Percentiles rank a stretch among this genome's conserved stretches.
Evolutionary conservation across 2,113 vertebrate species (phyloP).

Genomic region (Anolis sagrei): DNA sequence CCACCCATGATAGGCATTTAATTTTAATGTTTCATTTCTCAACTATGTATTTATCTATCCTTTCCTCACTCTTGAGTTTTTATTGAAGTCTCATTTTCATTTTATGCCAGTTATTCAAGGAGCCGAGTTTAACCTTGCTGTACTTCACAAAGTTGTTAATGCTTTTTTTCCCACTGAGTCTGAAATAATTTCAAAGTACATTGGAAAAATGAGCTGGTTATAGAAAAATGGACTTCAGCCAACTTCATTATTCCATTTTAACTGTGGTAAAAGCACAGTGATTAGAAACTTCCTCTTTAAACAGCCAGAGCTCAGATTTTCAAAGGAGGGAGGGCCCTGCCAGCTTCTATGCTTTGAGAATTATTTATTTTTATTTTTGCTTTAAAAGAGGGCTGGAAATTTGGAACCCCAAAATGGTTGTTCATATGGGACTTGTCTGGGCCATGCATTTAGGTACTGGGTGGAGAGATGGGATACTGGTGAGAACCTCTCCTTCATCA

Average conservation of each 20-base stretch:
- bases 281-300: slow-evolving; percentile 22
- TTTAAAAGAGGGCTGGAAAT: no score
- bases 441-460: neutral
- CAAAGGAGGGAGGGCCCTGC: neutral
- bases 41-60: slow-evolving; percentile 36
- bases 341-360: neutral
- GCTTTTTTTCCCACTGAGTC: slow-evolving; percentile 42
- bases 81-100: slow-evolving; percentile 58
- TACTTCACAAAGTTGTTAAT: slow-evolving; percentile 51
- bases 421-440: neutral
- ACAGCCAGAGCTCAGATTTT: neutral
- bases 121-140: slow-evolving; percentile 62
- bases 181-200: slow-evolving; percentile 37
- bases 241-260: slow-evolving; percentile 55
- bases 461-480: neutral
- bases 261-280: slow-evolving; percentile 21
- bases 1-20: slow-evolving; percentile 63
- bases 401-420: no score
- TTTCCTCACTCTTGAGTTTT: slow-evolving; percentile 49
- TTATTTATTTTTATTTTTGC: no score
- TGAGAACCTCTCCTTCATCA: no score
- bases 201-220: slow-evolving; percentile 44
- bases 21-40: slow-evolving; percentile 70
- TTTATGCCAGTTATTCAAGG: slow-evolving; percentile 42
- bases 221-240: slow-evolving; percentile 40